Evolutionary conservation across 2,113 vertebrate genomes (phyloP).

Genomic region (Bolborhynchus lineola): DNA sequence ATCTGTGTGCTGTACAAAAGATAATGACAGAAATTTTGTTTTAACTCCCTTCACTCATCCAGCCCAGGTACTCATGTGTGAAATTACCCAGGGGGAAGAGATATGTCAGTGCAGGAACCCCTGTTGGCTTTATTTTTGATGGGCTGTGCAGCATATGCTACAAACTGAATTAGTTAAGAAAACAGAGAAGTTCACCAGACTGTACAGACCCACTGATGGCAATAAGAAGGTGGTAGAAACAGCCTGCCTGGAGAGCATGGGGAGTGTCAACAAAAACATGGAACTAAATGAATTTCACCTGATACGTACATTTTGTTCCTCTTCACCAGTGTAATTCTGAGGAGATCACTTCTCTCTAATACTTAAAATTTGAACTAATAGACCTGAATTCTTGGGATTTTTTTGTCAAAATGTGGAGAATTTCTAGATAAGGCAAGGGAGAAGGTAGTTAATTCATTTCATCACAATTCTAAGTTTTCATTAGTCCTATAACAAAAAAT

Average conservation of each 20-base stretch:
- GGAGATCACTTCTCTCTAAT: not conserved
- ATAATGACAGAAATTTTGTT: slow-evolving; percentile 61
- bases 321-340: not conserved
- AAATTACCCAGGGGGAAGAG: slow-evolving; percentile 58
- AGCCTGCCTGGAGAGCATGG: not conserved
- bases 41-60: slow-evolving; percentile 39
- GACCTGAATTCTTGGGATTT: not conserved
- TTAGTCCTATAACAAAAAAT: not conserved
- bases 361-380: not conserved
- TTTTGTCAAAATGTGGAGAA: not conserved
- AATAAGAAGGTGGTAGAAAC: not conserved
- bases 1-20: slow-evolving; percentile 48
- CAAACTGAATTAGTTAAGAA: slow-evolving; percentile 40
- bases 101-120: not conserved
- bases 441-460: not conserved
- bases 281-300: not conserved
- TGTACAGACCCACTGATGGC: not conserved
- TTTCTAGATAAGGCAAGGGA: not conserved
- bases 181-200: not conserved
- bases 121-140: slow-evolving; percentile 23
- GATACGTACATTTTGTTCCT: not conserved
- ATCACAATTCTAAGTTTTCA: not conserved
- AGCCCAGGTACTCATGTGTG: slow-evolving; percentile 54
- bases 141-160: not conserved
- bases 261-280: not conserved